Conservation (phyloP, 2,113 vertebrate species). For the Sminthopsis crassicaudata region DNA sequence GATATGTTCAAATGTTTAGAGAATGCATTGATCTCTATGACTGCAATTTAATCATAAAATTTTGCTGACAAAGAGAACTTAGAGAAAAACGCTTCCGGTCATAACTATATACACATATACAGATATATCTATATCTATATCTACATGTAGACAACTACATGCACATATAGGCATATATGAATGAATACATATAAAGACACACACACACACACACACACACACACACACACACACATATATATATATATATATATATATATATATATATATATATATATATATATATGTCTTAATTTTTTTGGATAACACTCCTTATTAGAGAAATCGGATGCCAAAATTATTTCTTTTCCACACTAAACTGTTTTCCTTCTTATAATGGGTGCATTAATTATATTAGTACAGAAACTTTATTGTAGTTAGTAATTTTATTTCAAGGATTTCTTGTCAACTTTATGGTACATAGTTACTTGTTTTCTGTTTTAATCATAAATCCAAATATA, state of each 20-base stretch:
- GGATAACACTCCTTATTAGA: not conserved
- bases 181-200: too few species aligned
- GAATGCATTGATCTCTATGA: not conserved
- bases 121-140: too few species aligned
- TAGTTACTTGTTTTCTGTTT: not conserved
- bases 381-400: too few species aligned
- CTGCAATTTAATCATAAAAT: not conserved
- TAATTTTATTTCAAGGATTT: not conserved
- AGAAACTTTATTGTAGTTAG: not conserved
- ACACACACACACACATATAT: too few species aligned
- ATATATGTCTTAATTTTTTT: not conserved
- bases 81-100: not conserved
- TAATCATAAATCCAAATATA: not conserved
- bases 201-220: too few species aligned
- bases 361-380: not conserved
- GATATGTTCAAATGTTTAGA: not conserved
- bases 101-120: not conserved
- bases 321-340: not conserved
- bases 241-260: too few species aligned
- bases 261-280: too few species aligned
- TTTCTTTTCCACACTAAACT: not conserved
- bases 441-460: not conserved
- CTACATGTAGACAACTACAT: too few species aligned
- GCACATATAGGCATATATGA: too few species aligned
- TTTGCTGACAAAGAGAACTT: not conserved